These are phyloP conservation scores for Salminus brasiliensis DNA, from an alignment of 2,113 vertebrate genomes.

Conservation along the genomic window DNA sequence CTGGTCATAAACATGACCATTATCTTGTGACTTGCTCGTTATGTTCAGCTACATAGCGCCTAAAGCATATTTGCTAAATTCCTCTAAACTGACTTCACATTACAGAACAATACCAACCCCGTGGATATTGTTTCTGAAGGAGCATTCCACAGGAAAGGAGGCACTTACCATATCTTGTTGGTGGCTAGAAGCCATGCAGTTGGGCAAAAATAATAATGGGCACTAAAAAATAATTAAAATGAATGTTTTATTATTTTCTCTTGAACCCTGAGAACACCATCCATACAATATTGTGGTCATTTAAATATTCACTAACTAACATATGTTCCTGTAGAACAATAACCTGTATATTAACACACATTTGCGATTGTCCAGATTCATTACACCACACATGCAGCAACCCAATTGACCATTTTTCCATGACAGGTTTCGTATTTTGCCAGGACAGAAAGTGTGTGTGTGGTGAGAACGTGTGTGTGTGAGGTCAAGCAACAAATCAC, in stretches of 20 bases:
- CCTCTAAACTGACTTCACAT: not conserved
- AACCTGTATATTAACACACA: too few relatives aligned
- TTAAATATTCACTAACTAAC: too few relatives aligned
- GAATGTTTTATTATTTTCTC: too few relatives aligned
- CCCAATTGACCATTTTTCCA: too few relatives aligned
- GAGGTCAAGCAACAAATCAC: conserved; percentile 26
- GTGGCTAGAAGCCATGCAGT: not conserved
- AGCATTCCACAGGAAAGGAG: not conserved
- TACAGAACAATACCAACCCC: not conserved
- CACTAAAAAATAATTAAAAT: too few relatives aligned
- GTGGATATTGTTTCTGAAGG: not conserved
- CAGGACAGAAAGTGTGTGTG: conserved; percentile 3
- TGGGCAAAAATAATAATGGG: not conserved
- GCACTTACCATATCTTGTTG: not conserved
- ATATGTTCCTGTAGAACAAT: too few relatives aligned
- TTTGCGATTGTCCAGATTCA: not conserved
- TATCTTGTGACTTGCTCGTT: not conserved
- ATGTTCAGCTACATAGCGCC: not conserved
- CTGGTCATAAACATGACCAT: not conserved
- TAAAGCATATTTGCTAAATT: not conserved
- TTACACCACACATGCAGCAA: too few relatives aligned
- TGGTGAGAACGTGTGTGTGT: conserved; percentile 1
- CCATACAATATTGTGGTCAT: too few relatives aligned
- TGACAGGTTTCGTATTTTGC: too few relatives aligned
- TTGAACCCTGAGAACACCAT: too few relatives aligned